These are phyloP conservation scores for Catharus minimus DNA, from an alignment of 2,113 vertebrate genomes.

Conservation along the genomic window DNA sequence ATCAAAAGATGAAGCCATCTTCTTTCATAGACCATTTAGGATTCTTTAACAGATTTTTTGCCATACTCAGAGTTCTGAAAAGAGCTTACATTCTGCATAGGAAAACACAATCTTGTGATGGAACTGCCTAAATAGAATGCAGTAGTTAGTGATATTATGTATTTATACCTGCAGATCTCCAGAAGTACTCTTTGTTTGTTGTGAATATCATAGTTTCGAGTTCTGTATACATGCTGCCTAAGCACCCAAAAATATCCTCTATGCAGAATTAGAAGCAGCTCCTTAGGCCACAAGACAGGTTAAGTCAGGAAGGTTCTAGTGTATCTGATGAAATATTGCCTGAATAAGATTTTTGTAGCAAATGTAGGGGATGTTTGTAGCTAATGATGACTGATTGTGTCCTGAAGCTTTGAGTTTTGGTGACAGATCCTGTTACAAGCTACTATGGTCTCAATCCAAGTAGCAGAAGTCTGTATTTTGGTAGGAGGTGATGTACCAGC, in stretches of 20 bases:
- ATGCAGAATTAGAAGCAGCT: not conserved
- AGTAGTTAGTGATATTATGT: not conserved
- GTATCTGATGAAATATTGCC: not conserved
- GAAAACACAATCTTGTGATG: not conserved
- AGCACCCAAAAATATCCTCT: not conserved
- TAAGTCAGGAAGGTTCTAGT: not conserved
- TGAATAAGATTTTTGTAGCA: not conserved
- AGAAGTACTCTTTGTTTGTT: not conserved
- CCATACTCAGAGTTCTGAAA: not conserved
- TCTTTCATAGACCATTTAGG: not conserved
- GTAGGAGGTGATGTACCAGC: not conserved
- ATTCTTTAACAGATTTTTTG: not conserved
- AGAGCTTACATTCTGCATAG: not conserved
- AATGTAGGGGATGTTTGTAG: fast-evolving
- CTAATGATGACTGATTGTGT: not conserved
- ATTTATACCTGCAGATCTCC: not conserved
- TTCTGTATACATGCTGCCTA: not conserved
- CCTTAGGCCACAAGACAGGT: not conserved
- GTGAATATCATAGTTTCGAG: not conserved
- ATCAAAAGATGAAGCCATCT: not conserved
- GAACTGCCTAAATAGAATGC: not conserved
- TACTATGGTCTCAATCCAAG: not conserved
- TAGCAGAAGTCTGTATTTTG: not conserved
- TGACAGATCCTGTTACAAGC: not conserved
- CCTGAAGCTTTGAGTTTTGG: not conserved